These are phyloP conservation scores for Lucilia sericata DNA, from an alignment of 1,140 invertebrate genomes.

Conservation along the genomic window DNA sequence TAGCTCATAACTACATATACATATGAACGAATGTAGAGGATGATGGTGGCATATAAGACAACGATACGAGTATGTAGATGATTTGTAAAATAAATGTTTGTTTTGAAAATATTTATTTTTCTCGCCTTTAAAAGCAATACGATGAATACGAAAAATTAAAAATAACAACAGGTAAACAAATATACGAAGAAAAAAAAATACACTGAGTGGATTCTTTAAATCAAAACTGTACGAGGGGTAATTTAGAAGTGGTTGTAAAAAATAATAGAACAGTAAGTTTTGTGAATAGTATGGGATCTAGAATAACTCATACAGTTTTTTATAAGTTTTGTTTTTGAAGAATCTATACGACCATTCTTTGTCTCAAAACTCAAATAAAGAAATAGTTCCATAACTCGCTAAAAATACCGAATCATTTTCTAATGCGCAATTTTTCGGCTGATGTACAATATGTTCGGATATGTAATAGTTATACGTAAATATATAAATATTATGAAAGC, in stretches of 20 bases:
- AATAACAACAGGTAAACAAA: slow-evolving; percentile 31
- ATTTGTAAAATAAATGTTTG: slow-evolving; percentile 40
- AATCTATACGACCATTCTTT: no score
- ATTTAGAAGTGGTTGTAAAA: not conserved
- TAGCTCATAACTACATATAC: slow-evolving; percentile 1
- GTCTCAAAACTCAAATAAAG: no score
- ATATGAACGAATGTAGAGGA: not conserved
- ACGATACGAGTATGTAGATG: not conserved
- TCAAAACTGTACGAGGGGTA: not conserved
- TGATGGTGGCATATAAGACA: no score
- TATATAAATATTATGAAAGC: no score
- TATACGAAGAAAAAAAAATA: slow-evolving; percentile 8
- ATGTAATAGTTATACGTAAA: no score
- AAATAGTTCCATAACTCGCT: no score
- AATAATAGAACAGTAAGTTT: not conserved
- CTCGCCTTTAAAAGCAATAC: slow-evolving; percentile 32
- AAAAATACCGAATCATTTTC: no score
- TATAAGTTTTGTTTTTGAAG: no score
- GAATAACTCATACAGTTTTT: not conserved
- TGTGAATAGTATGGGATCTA: not conserved
- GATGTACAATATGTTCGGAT: no score
- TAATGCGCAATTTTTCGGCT: no score
- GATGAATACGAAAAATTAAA: slow-evolving; percentile 1
- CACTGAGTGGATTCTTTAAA: not conserved
- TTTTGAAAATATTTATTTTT: slow-evolving; percentile 37